Conservation (phyloP, 2,888 invertebrate species). For the Platerodrilus igneus region DNA sequence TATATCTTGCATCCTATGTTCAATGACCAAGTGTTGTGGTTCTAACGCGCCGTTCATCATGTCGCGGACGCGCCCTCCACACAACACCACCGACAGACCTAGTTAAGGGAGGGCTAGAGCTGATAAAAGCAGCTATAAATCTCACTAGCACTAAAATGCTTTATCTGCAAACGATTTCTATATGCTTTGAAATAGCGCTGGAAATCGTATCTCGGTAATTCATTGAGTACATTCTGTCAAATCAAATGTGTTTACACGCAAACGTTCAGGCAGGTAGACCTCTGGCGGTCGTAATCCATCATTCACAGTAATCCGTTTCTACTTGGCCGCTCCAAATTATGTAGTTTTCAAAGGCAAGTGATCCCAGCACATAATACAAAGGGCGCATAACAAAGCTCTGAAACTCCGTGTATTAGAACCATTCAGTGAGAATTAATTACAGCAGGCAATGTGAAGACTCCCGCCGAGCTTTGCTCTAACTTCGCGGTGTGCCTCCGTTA, state of each 20-base stretch:
- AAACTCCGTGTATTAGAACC: conserved; percentile 22
- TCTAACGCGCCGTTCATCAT: conserved; percentile 40
- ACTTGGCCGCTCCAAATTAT: conserved; percentile 26
- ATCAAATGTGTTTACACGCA: conserved; percentile 30
- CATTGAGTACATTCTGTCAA: conserved; percentile 39
- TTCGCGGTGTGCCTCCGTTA: conserved; percentile 20
- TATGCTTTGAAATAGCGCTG: conserved; percentile 35
- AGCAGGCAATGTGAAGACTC: conserved; percentile 23
- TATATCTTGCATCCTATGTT: conserved; percentile 39
- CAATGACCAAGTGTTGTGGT: conserved; percentile 39
- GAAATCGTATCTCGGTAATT: conserved; percentile 29
- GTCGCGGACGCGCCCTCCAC: conserved; percentile 32
- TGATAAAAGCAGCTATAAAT: conserved; percentile 46
- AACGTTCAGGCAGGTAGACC: conserved; percentile 32
- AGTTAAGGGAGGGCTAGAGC: conserved; percentile 43
- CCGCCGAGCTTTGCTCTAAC: conserved; percentile 26
- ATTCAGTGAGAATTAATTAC: conserved; percentile 26
- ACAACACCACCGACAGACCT: conserved; percentile 39
- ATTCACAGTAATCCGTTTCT: conserved; percentile 27
- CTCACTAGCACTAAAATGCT: conserved; percentile 40
- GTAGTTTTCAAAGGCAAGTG: conserved; percentile 27
- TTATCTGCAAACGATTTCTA: conserved; percentile 42
- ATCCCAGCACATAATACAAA: conserved; percentile 23
- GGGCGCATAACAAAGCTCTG: conserved; percentile 22
- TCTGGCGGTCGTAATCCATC: conserved; percentile 32